phyloP scores from a whole-genome alignment of 2,888 invertebrate species.

The Zelleria hepariella region DNA sequence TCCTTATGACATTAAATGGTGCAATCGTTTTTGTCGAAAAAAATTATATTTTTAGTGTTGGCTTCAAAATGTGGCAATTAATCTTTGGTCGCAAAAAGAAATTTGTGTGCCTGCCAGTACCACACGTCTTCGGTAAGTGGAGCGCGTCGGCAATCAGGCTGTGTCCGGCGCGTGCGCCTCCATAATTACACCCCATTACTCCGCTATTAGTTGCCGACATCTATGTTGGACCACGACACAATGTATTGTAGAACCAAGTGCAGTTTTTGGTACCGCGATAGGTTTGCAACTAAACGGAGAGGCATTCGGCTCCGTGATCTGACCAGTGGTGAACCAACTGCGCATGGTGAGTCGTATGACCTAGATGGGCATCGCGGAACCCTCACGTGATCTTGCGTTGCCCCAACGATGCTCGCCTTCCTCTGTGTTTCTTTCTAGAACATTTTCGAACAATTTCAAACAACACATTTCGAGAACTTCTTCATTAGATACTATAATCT shows the following conservation, averaged over 20 bases:
- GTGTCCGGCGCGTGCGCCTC: conserved; percentile 55
- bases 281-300: background rate
- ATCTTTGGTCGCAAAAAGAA: background rate
- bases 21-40: no score
- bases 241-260: background rate
- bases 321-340: background rate
- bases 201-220: background rate
- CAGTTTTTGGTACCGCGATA: background rate
- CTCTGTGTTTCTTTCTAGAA: background rate
- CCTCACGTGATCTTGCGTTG: background rate
- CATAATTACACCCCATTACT: conserved; percentile 5
- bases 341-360: background rate
- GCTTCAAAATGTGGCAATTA: background rate
- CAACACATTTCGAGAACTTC: background rate
- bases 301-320: background rate
- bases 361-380: background rate
- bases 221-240: background rate
- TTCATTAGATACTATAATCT: background rate
- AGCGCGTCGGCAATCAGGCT: conserved; percentile 65
- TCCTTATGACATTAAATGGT: no score
- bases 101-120: background rate
- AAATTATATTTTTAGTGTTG: no score
- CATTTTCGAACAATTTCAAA: background rate
- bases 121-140: conserved; percentile 34
- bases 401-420: background rate